Evolutionary conservation across 2,797 vertebrate species (phyloP), one percentile per base, ranked within the genome.

Genomic region (Melanotaenia pygmaea): DNA sequence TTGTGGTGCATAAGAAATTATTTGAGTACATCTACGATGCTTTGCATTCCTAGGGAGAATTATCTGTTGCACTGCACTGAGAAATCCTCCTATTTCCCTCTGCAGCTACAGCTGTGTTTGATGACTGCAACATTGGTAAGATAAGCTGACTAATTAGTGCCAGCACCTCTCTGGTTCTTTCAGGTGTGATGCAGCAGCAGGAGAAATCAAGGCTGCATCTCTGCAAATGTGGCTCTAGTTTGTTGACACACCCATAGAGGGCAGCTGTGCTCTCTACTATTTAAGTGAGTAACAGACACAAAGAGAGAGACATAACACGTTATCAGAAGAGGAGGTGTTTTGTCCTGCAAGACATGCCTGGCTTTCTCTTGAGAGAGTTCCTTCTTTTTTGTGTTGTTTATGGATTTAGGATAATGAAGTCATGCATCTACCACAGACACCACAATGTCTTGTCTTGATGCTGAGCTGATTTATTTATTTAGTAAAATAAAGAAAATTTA

Each of bases 251-350:
- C 90, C 94, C 85, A 86, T 92, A 94, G 94, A 88, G 93, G 94
- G 93, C 94, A 94, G 91, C 86, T 93, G 87, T 74, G 86, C 85
- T 88, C 92, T 93, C 88, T 70, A 63, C 58, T 90, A 71, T 22
- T 56, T 65, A 67, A 78, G 34, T 56, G 51, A 72, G 56, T 26
- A 63, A n/a, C 26, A 74, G 34, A 11, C 34, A 74, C 3, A 61
- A 54, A 73, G 64, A 32, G 34, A 53, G 67, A 66, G 37, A 70
- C 56, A 53, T 28, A 51, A 56, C 60, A 64, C 74, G 47, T 74
- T 71, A 35, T 37, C 20, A 47, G 24, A 53, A 43, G 76, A 67
- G 61, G 30, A 57, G 30, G 61, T n/a, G 65, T 71, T 76, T 61
- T 73, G 75, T 77, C 76, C 68, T 69, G 24, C 59, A 60, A 59